Percentiles rank a stretch among this genome's conserved stretches.
Conservation (phyloP, 2,888 invertebrate genomes). For the Drosophila neonasuta region DNA sequence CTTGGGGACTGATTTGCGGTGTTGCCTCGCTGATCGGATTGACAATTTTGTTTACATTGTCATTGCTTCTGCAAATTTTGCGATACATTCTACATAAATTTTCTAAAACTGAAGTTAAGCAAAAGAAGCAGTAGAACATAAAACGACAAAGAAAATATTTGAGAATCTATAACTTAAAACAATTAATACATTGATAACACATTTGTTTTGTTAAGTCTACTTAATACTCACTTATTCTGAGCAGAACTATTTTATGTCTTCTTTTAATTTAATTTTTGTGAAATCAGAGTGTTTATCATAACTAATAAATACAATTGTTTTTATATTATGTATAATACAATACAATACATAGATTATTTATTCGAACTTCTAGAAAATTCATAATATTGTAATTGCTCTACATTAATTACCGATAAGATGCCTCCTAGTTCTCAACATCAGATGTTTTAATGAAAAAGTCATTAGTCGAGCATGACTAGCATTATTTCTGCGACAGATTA, state of each 20-base stretch:
- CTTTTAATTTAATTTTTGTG: too few relatives aligned
- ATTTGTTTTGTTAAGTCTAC: too few relatives aligned
- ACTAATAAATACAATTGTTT: too few relatives aligned
- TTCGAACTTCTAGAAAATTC: background rate
- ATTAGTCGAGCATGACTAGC: conserved; percentile 24
- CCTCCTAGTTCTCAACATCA: background rate
- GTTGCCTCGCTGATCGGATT: conserved; percentile 1
- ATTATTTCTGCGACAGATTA: conserved; percentile 4
- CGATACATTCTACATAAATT: conserved; percentile 21
- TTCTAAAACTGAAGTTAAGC: conserved; percentile 14
- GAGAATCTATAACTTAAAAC: background rate
- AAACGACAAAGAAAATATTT: background rate
- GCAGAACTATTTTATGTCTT: too few relatives aligned
- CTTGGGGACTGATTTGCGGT: conserved; percentile 54
- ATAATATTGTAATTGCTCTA: background rate
- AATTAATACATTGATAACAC: background rate
- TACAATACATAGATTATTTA: too few relatives aligned
- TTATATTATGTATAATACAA: too few relatives aligned
- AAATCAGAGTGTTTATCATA: too few relatives aligned
- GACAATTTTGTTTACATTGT: conserved; percentile 12
- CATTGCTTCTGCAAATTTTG: conserved; percentile 7
- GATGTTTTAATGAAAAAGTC: background rate
- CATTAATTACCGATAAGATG: background rate
- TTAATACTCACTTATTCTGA: too few relatives aligned
- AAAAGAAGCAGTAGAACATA: conserved; percentile 43